A percentile compares a stretch with the other conserved stretches of the same genome.
phyloP scores from a whole-genome alignment of 2,113 vertebrate genomes.

The Lepisosteus oculatus region DNA sequence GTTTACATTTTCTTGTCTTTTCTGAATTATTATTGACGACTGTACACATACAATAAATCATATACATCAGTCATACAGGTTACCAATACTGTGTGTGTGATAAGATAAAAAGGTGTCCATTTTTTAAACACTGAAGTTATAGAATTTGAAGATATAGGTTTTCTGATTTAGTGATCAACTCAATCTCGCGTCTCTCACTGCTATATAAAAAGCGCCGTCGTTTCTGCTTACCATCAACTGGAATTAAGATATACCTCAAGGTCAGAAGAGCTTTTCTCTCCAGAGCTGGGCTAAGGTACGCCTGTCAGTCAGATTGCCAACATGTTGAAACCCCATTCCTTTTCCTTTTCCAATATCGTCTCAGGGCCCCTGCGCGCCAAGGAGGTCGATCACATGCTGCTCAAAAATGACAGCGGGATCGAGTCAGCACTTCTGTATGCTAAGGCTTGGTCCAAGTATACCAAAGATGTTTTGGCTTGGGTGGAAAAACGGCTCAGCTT shows the following conservation, averaged over 20 bases:
- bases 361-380: constrained; percentile 76
- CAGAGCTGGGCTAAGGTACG: constrained; percentile 36
- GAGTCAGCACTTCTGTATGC: constrained; percentile 89
- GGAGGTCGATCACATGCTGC: constrained; percentile 81
- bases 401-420: constrained; percentile 79
- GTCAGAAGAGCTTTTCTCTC: constrained; percentile 56
- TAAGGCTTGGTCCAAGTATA: constrained; percentile 96
- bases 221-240: constrained; percentile 55
- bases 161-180: neutral
- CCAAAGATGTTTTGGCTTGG: constrained; percentile 93
- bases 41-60: too few species aligned
- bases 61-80: too few species aligned
- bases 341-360: constrained; percentile 42
- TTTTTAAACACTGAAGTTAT: too few species aligned
- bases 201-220: constrained; percentile 43
- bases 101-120: too few species aligned
- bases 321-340: constrained; percentile 45
- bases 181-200: neutral
- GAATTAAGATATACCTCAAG: constrained; percentile 61
- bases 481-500: constrained; percentile 88
- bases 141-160: too few species aligned
- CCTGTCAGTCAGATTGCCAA: constrained; percentile 37
- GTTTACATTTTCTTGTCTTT: too few species aligned
- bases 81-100: too few species aligned
- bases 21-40: too few species aligned